Evolutionary conservation across 2,113 vertebrate species (phyloP).

Genomic region (Megaceryle torquata): DNA sequence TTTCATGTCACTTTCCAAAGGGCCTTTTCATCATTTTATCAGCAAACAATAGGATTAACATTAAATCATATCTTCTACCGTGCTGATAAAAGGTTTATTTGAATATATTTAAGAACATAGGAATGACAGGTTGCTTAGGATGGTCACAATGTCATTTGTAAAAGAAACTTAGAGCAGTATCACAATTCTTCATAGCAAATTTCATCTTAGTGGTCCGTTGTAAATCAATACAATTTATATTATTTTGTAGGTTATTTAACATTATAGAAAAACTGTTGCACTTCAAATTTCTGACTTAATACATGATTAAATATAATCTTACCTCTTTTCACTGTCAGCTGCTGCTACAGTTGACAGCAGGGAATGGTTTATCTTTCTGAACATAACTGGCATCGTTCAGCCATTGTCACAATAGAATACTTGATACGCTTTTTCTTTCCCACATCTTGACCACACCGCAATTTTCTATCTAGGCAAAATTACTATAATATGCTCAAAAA

Average conservation of each 20-base stretch:
- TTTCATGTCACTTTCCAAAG: background rate
- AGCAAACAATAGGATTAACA: background rate
- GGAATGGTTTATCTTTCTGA: background rate
- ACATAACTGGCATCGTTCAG: background rate
- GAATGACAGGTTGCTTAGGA: background rate
- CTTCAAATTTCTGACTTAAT: background rate
- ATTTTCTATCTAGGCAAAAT: background rate
- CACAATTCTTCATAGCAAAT: background rate
- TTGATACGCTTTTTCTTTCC: background rate
- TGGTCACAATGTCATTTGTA: background rate
- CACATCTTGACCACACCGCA: background rate
- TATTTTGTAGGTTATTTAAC: background rate
- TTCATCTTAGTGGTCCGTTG: background rate
- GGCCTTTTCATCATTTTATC: background rate
- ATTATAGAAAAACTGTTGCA: background rate
- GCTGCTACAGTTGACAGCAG: background rate
- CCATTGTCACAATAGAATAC: background rate
- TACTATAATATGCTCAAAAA: background rate
- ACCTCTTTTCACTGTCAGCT: slow-evolving; percentile 18
- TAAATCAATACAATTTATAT: background rate
- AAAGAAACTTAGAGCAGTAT: background rate
- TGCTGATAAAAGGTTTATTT: background rate
- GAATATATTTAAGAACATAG: background rate
- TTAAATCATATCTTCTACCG: background rate
- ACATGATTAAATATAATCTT: background rate